Evolutionary conservation across 2,888 invertebrate species (phyloP).

Genomic region (Adela reaumurella): DNA sequence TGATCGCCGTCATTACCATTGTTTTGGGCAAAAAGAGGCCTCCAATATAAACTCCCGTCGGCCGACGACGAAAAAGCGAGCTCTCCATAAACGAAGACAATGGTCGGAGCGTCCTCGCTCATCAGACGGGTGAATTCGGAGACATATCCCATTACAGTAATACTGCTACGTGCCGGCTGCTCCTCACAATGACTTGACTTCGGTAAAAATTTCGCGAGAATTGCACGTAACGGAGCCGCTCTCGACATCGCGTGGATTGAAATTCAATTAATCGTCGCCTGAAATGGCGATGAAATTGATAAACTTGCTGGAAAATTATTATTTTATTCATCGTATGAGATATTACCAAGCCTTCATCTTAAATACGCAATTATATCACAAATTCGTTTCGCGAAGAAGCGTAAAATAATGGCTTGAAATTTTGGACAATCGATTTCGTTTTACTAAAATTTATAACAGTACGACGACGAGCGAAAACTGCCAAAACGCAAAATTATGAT

Average conservation of each 20-base stretch:
- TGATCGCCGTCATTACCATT: background rate
- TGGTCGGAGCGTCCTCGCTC: background rate
- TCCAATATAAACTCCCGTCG: no score
- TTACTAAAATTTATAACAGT: no score
- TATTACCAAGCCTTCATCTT: no score
- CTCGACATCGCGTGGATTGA: background rate
- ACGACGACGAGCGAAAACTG: no score
- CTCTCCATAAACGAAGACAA: background rate
- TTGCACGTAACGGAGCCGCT: no score
- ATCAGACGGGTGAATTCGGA: background rate
- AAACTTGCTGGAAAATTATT: background rate
- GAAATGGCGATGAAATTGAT: background rate
- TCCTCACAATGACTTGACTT: background rate
- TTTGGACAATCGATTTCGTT: no score
- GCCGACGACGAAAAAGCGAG: background rate
- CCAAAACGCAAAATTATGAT: no score
- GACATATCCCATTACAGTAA: background rate
- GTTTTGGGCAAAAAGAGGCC: background rate
- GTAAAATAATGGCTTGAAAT: no score
- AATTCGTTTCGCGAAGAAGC: no score
- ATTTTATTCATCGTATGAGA: background rate
- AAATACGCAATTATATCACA: no score
- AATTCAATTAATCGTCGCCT: background rate
- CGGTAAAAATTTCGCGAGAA: no score
- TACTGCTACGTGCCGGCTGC: background rate